Base-by-base conservation (phyloP, 2,888 invertebrate genomes). In the Stenurella melanura region DNA sequence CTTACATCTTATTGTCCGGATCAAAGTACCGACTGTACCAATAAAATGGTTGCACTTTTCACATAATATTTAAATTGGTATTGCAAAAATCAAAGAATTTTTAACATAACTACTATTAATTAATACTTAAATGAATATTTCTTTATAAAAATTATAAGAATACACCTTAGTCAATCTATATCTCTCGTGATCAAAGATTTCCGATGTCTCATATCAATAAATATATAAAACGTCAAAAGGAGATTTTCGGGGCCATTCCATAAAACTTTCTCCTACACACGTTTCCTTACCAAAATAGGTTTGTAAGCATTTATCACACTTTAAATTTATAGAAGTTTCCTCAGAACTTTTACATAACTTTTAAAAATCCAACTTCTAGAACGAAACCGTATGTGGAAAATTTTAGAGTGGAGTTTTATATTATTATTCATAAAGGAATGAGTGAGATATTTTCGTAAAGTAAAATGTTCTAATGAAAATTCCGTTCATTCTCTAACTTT, bases 221-320 rank as follows among this genome's bases (percentile, higher is more conserved):
- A 57, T 56, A 17, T 38, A 56, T 56, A 56, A 56, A 18, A 30
- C 18, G 12, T 70, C 58, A 57, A 64, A 64, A 38, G 64, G 42
- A 17, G 58, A 57, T 58, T 58, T 58, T 70, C 57, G 30, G 30
- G 15, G 38, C 38, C 58, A 70, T 70, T 70, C 38, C 38, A 30
- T 17, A 38, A 26, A 58, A 70, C 58, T 70, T 70, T 56, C 69
- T 38, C n/a, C 58, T 34, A 58, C 38, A 58, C 58, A 38, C 69
- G 57, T 70, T 57, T 12, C 56, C 19, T 58, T 34, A 57, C 56
- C 17, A 34, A 70, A 70, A 70, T 70, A 70, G 56, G 58, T 58
- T 38, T 58, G 69, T 70, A 58, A 58, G 30, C 69, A 70, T 70
- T 70, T 70, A 70, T 70, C 57, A 58, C 58, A 18, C 38, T 58